A percentile compares a stretch with the other conserved stretches of the same genome.
These are phyloP conservation scores for Mnemiopsis leidyi DNA, from an alignment of 37 sponge, comb jelly and placozoan genomes.

Conservation along the genomic window DNA sequence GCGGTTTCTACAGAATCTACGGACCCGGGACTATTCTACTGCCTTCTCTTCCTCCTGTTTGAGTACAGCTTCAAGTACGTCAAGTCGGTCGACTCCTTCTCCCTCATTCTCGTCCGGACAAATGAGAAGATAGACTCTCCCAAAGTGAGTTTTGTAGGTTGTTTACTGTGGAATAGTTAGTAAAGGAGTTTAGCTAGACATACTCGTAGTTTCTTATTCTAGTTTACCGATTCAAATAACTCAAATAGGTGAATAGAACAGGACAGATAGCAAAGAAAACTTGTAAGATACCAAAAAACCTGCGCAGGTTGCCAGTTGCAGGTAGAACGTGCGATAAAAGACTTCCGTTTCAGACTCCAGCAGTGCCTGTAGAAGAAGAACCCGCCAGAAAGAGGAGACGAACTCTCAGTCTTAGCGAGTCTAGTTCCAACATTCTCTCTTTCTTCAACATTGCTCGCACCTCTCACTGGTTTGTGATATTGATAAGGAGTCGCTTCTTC, in stretches of 20 bases:
- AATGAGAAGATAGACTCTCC: background rate
- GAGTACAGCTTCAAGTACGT: slow-evolving; percentile 47
- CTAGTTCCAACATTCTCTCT: background rate
- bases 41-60: background rate
- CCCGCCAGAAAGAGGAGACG: slow-evolving; percentile 25
- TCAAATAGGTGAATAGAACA: no score
- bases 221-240: no score
- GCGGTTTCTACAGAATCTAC: background rate
- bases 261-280: no score
- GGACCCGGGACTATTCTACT: background rate
- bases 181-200: no score
- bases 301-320: no score
- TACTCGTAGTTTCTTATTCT: no score
- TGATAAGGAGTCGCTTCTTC: no score
- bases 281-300: no score
- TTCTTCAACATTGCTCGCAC: background rate
- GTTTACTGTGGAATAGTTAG: no score
- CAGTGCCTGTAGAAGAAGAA: slow-evolving; percentile 1
- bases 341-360: background rate
- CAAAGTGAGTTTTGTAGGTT: background rate
- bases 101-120: background rate
- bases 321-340: no score
- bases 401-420: slow-evolving; percentile 41
- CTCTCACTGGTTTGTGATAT: background rate
- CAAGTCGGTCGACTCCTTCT: background rate